Percentiles rank a stretch among this genome's conserved stretches.
phyloP scores from a whole-genome alignment of 2,113 vertebrate genomes.

The Tylochromis polylepis region DNA sequence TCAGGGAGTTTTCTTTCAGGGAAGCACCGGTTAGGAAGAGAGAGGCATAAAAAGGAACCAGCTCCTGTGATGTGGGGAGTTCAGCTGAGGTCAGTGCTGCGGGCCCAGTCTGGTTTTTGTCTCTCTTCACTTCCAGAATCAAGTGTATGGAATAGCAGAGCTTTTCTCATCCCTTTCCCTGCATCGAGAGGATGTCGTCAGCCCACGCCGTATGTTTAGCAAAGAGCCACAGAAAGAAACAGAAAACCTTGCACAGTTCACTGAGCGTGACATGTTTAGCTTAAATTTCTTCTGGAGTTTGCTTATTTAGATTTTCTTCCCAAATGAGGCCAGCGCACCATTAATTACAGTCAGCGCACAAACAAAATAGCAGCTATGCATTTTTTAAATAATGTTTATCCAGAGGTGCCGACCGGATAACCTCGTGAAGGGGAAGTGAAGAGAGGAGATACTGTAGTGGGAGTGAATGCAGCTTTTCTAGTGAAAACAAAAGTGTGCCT shows the following conservation, averaged over 20 bases:
- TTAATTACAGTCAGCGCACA: not conserved
- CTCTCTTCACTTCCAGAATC: not conserved
- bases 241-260: not conserved
- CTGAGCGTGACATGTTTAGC: not conserved
- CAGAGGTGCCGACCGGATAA: not conserved
- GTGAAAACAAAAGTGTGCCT: not conserved
- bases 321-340: not conserved
- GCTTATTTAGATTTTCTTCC: not conserved
- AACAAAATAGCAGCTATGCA: not conserved
- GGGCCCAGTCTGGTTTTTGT: constrained; percentile 21
- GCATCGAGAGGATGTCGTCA: accelerated
- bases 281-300: not conserved
- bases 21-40: not conserved
- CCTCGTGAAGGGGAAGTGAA: not conserved
- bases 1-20: constrained; percentile 9
- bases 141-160: not conserved
- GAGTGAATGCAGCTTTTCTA: not conserved
- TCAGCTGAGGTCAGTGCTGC: not conserved
- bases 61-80: constrained; percentile 27
- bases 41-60: not conserved
- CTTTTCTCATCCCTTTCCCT: not conserved
- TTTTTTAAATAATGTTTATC: not conserved
- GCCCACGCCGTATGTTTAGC: not conserved
- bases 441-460: not conserved
- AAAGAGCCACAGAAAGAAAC: not conserved